Conservation (phyloP, 2,797 vertebrate genomes). For the Silurus lanzhouensis region DNA sequence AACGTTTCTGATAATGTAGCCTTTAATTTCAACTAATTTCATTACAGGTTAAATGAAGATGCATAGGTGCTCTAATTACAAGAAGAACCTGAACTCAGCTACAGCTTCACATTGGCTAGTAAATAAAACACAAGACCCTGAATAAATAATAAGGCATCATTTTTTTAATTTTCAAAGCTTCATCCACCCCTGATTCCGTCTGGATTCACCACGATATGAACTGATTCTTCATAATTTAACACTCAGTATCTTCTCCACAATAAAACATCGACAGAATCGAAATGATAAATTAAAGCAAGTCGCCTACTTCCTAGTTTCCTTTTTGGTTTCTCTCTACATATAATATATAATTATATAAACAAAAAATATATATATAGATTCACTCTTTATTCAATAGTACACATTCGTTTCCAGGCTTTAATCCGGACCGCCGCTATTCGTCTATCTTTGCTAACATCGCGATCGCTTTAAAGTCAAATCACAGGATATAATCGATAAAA, state of each 20-base stretch:
- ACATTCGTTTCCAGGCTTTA: no score
- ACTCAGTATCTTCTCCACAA: neutral
- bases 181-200: neutral
- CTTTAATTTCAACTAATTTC: neutral
- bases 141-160: conserved; percentile 12
- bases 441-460: neutral
- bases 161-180: conserved; percentile 20
- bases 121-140: neutral
- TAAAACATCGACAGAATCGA: neutral
- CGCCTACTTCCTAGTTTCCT: neutral
- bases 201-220: neutral
- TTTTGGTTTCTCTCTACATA: neutral
- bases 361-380: neutral
- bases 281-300: neutral
- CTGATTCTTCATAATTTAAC: neutral
- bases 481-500: neutral
- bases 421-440: neutral
- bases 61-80: neutral
- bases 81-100: neutral
- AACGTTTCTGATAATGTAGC: neutral
- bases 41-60: conserved; percentile 6
- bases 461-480: neutral
- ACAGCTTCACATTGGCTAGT: conserved; percentile 12
- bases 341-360: neutral
- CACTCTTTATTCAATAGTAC: neutral